These are phyloP conservation scores for Criorhina ranunculi DNA, from an alignment of 2,888 invertebrate genomes.

Conservation along the genomic window DNA sequence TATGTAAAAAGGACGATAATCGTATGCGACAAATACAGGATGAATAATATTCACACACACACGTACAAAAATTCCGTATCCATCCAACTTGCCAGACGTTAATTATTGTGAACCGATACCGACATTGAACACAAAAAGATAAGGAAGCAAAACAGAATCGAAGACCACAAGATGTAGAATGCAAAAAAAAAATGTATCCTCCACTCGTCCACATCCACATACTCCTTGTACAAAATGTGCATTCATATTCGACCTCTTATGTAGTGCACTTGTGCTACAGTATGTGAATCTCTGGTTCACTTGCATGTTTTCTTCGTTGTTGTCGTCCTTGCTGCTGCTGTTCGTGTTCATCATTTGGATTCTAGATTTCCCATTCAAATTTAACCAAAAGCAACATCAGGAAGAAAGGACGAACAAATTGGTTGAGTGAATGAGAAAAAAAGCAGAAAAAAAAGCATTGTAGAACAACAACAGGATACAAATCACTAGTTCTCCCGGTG, in stretches of 20 bases:
- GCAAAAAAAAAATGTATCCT: constrained; percentile 7
- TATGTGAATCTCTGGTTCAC: constrained; percentile 34
- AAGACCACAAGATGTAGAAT: not conserved
- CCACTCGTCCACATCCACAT: too few species aligned
- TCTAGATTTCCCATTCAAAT: constrained; percentile 57
- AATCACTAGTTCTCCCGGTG: constrained; percentile 59
- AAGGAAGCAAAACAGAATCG: constrained; percentile 9
- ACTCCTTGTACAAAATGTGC: constrained; percentile 20
- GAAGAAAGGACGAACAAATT: constrained; percentile 50
- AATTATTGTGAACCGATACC: constrained; percentile 65
- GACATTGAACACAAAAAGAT: constrained; percentile 6
- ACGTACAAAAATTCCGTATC: too few species aligned
- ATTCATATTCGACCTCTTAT: constrained; percentile 36
- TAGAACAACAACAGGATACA: constrained; percentile 68
- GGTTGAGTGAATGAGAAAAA: constrained; percentile 17
- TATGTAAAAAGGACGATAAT: constrained; percentile 8
- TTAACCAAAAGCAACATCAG: constrained; percentile 59
- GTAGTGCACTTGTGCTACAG: not conserved
- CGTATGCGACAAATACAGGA: not conserved
- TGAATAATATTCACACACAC: not conserved
- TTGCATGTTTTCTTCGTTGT: constrained; percentile 9
- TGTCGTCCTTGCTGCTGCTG: constrained; percentile 21
- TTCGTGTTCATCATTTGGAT: constrained; percentile 37
- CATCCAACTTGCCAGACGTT: constrained; percentile 31
- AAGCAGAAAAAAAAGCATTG: constrained; percentile 8